These are phyloP conservation scores for Spilogale gracilis DNA, from an alignment of 2,113 vertebrate genomes.

Conservation along the genomic window DNA sequence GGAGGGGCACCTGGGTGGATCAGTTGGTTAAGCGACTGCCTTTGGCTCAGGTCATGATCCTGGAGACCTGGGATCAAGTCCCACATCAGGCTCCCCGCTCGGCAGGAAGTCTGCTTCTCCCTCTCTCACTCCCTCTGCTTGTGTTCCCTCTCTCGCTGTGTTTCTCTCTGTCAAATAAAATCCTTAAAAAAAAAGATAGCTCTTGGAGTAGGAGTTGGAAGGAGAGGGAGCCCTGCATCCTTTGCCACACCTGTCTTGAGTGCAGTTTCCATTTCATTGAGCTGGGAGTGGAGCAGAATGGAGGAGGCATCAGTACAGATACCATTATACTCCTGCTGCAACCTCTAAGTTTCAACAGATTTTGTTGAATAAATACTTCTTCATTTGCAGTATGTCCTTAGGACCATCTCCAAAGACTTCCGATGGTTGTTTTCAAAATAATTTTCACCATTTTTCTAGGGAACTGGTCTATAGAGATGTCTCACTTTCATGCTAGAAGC, in stretches of 20 bases:
- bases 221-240: not conserved
- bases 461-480: not conserved
- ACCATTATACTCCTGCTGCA: not conserved
- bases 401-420: slow-evolving; percentile 12
- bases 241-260: not conserved
- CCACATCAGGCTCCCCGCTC: too few relatives aligned
- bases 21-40: too few relatives aligned
- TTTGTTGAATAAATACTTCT: slow-evolving; percentile 23
- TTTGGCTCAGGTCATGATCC: too few relatives aligned
- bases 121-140: too few relatives aligned
- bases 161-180: too few relatives aligned
- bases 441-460: not conserved
- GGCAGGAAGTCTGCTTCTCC: too few relatives aligned
- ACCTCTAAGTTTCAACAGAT: not conserved
- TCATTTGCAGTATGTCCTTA: not conserved
- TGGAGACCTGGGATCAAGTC: too few relatives aligned
- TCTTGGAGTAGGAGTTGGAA: not conserved
- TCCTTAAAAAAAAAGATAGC: too few relatives aligned
- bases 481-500: not conserved
- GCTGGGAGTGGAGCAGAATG: not conserved
- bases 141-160: too few relatives aligned
- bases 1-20: too few relatives aligned
- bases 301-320: not conserved
- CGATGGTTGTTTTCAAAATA: slow-evolving; percentile 19
- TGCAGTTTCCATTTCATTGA: not conserved